Evolutionary conservation across 2,797 vertebrate genomes (phyloP).

Genomic region (Halcyon badia): DNA sequence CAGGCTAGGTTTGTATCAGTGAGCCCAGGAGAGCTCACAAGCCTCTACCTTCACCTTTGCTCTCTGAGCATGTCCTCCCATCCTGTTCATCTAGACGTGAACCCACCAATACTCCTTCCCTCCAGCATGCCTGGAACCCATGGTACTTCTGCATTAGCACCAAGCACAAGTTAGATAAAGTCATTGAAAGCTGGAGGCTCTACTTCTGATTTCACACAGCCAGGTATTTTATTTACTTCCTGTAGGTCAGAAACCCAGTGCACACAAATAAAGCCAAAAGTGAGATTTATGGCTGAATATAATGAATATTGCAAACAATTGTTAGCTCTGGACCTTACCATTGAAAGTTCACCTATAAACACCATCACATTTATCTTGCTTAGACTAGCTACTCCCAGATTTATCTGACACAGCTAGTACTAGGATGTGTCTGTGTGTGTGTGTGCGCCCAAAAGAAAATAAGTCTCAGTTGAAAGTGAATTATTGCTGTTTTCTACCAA

Average conservation of each 20-base stretch:
- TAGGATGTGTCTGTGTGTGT: background rate
- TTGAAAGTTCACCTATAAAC: background rate
- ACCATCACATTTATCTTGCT: background rate
- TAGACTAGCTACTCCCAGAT: background rate
- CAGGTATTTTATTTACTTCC: background rate
- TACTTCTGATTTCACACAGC: background rate
- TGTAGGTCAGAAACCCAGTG: background rate
- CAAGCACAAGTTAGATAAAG: background rate
- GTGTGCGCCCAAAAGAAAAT: background rate
- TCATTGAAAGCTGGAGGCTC: background rate
- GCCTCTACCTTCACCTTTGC: background rate
- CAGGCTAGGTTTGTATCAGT: background rate
- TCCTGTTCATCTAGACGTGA: accelerated
- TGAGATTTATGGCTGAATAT: background rate
- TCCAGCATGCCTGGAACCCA: background rate
- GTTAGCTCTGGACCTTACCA: background rate
- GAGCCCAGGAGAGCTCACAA: background rate
- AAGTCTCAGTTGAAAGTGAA: background rate
- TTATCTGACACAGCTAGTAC: background rate
- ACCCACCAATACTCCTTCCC: background rate
- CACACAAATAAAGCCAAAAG: background rate
- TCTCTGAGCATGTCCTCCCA: background rate
- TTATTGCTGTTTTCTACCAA: conserved; percentile 30
- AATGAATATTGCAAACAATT: background rate
- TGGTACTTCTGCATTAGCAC: background rate